Evolutionary conservation across 1,140 invertebrate species (phyloP).

Genomic region (Philaenus spumarius): DNA sequence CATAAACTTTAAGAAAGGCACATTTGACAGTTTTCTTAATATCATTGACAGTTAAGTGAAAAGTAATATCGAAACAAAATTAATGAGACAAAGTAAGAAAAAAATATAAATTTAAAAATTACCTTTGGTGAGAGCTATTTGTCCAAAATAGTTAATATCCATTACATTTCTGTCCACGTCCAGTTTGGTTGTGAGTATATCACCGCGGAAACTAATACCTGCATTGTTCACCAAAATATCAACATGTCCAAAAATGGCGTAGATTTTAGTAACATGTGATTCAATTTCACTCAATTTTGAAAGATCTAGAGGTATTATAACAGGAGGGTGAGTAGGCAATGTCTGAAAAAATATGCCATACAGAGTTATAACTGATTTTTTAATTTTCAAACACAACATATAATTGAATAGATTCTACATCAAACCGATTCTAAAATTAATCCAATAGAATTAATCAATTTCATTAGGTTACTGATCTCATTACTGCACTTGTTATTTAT

Average conservation of each 20-base stretch:
- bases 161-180: constrained; percentile 86
- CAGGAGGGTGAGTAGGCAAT: constrained; percentile 58
- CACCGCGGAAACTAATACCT: constrained; percentile 77
- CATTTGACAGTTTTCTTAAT: too few species aligned
- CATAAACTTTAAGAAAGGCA: not conserved
- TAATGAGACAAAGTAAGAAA: too few species aligned
- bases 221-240: constrained; percentile 93
- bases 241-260: constrained; percentile 62
- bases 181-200: constrained; percentile 65
- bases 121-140: constrained; percentile 89
- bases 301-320: constrained; percentile 70
- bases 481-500: too few species aligned
- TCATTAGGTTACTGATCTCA: too few species aligned
- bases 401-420: constrained; percentile 3
- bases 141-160: constrained; percentile 91
- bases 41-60: too few species aligned
- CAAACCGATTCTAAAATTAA: not conserved
- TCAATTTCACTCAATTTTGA: constrained; percentile 58
- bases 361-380: too few species aligned
- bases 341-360: constrained; percentile 43
- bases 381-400: too few species aligned
- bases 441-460: too few species aligned
- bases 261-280: constrained; percentile 53
- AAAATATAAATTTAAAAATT: too few species aligned
- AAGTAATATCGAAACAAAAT: too few species aligned